A percentile compares a stretch with the other conserved stretches of the same genome.
Conservation (phyloP, 2,888 invertebrate genomes). For the Pterostichus niger region DNA sequence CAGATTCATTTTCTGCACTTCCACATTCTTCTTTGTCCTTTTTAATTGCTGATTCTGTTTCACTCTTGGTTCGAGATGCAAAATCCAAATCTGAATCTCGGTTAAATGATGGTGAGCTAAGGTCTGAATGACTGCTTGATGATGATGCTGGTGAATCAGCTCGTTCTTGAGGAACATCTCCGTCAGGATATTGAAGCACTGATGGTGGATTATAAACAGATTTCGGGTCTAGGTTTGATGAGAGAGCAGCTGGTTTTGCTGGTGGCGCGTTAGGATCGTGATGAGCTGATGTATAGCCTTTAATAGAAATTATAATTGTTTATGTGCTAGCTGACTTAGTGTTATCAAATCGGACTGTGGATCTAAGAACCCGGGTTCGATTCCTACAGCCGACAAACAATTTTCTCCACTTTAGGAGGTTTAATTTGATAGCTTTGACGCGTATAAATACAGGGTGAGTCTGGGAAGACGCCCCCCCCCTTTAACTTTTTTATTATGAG, state of each 20-base stretch:
- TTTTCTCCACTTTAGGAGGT: too few species aligned
- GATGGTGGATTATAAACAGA: slow-evolving; percentile 95
- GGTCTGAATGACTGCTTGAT: slow-evolving; percentile 85
- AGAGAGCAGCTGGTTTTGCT: slow-evolving; percentile 84
- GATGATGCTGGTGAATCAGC: slow-evolving; percentile 88
- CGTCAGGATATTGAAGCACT: slow-evolving; percentile 90
- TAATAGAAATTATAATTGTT: too few species aligned
- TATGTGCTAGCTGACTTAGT: too few species aligned
- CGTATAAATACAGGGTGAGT: too few species aligned
- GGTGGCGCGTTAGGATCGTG: slow-evolving; percentile 77
- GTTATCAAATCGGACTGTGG: too few species aligned
- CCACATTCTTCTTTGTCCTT: slow-evolving; percentile 80
- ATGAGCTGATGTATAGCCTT: slow-evolving; percentile 76
- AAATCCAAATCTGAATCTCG: slow-evolving; percentile 85
- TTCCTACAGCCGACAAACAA: too few species aligned
- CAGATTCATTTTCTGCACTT: slow-evolving; percentile 87
- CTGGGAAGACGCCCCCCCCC: too few species aligned
- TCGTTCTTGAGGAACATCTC: slow-evolving; percentile 78
- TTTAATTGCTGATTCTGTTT: slow-evolving; percentile 70
- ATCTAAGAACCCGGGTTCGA: too few species aligned
- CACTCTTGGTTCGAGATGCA: slow-evolving; percentile 76
- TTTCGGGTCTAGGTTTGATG: slow-evolving; percentile 86
- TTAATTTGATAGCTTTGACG: too few species aligned
- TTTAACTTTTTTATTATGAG: too few species aligned
- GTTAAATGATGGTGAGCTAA: slow-evolving; percentile 85